Percentiles rank a stretch among this genome's conserved stretches.
These are phyloP conservation scores for Teinopalpus imperialis DNA, from an alignment of 2,888 invertebrate species.

Conservation along the genomic window DNA sequence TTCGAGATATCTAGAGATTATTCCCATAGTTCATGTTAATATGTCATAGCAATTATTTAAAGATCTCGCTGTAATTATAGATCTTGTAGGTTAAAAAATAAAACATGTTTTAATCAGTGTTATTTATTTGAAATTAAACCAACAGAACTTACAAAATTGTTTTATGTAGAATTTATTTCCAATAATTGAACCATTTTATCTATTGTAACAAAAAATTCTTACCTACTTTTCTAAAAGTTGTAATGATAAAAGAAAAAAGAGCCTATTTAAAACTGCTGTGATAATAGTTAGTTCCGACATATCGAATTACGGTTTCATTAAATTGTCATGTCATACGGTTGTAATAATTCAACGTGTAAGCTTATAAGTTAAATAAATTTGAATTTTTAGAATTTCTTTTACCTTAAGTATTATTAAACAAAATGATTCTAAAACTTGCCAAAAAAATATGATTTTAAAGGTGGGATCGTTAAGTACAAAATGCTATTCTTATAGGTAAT, in stretches of 20 bases:
- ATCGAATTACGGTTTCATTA: not conserved
- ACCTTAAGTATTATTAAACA: not conserved
- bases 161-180: too few relatives aligned
- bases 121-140: slow-evolving; percentile 6
- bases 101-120: not conserved
- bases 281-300: not conserved
- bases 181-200: too few relatives aligned
- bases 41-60: too few relatives aligned
- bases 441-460: slow-evolving; percentile 3
- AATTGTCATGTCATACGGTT: slow-evolving; percentile 3
- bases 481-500: too few relatives aligned
- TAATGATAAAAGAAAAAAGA: not conserved
- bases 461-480: slow-evolving; percentile 16
- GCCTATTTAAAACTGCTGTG: not conserved
- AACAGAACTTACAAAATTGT: too few relatives aligned
- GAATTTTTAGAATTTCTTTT: not conserved
- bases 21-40: too few relatives aligned
- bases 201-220: too few relatives aligned
- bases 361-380: not conserved
- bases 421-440: not conserved
- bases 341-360: too few relatives aligned
- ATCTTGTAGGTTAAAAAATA: not conserved
- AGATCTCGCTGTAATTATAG: too few relatives aligned
- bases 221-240: not conserved
- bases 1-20: too few relatives aligned